Conservation (phyloP, 2,797 vertebrate species). For the Esox masquinongy region DNA sequence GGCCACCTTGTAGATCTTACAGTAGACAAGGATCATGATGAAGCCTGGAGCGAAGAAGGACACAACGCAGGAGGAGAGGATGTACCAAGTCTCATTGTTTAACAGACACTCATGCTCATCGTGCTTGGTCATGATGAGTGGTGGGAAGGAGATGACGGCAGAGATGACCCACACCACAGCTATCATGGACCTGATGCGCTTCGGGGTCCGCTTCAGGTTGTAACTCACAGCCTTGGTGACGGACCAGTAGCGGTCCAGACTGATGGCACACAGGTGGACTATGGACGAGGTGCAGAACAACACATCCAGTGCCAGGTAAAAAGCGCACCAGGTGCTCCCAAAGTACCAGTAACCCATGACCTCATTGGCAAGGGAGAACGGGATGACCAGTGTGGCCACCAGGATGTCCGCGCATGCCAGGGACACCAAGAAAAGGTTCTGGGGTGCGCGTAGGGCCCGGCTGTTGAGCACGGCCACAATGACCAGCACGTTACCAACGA, state of each 20-base stretch:
- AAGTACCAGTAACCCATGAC: constrained; percentile 94
- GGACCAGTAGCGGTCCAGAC: constrained; percentile 91
- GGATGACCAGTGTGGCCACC: constrained; percentile 87
- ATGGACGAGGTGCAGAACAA: constrained; percentile 92
- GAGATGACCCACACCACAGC: constrained; percentile 82
- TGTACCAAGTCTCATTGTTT: constrained; percentile 91
- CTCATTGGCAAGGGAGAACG: constrained; percentile 89
- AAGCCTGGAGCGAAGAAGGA: constrained; percentile 90
- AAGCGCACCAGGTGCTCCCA: constrained; percentile 86
- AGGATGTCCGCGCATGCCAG: constrained; percentile 89
- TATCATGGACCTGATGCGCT: constrained; percentile 85
- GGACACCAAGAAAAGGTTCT: constrained; percentile 91
- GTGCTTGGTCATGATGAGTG: constrained; percentile 80
- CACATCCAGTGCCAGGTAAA: constrained; percentile 88
- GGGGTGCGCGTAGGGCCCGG: constrained; percentile 84
- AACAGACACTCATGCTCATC: constrained; percentile 78
- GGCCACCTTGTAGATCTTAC: constrained; percentile 87
- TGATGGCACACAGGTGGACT: constrained; percentile 91
- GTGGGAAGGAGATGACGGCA: constrained; percentile 85
- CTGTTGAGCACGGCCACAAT: constrained; percentile 87
- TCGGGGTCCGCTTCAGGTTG: constrained; percentile 85
- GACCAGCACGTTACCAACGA: constrained; percentile 85
- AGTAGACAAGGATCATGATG: constrained; percentile 89
- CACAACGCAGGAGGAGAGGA: constrained; percentile 84
- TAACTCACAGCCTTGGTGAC: constrained; percentile 87